Base-by-base conservation (phyloP, 2,113 vertebrate species). In the Arothron firmamentum region DNA sequence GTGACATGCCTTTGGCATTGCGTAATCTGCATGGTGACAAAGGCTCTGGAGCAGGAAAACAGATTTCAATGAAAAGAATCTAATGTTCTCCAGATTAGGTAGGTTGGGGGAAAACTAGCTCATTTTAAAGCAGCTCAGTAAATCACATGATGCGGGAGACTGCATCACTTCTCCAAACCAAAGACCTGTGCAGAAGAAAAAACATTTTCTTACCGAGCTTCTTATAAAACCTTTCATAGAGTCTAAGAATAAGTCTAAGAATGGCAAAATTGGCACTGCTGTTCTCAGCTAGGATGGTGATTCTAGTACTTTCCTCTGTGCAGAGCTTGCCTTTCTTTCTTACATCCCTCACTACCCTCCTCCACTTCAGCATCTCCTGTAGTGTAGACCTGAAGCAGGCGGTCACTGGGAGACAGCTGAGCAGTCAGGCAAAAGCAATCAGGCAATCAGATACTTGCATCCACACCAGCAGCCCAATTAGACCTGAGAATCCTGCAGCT, bases 381-480 rank as follows among this genome's bases (percentile, higher is more conserved):
- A 58, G 62, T 73, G 53, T 38, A 52, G 62, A 70, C 55, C 49
- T 63, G 70, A 77, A 80, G 86, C 89, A 90, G 89, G 83, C 91
- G 89, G 88, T 75, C 77, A 79, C 72, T 81, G 79, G 85, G 78
- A 83, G 70, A 85, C 76, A 74, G 68, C 53, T 51, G 75, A 72
- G 77, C 82, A 85, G 75, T 77, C 74, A 87, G 72, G 87, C 88
- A 88, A 86, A 81, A 71, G 83, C 73, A 77, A 81, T 74, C 81
- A 83, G 77, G 85, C 65, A 73, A 90, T 86, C 77, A 85, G 86
- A 89, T 90, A 84, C 77, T 80, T 70, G 63, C 60, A 55, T 82
- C 77, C 77, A 82, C 78, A 84, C 68, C 60, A 76, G 66, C 56
- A 74, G 68, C 65, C 70, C 75, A 89, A 87, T 86, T 78, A 81